Evolutionary conservation across 1,140 invertebrate species (phyloP).

Genomic region (Druon quercuslanigerum): DNA sequence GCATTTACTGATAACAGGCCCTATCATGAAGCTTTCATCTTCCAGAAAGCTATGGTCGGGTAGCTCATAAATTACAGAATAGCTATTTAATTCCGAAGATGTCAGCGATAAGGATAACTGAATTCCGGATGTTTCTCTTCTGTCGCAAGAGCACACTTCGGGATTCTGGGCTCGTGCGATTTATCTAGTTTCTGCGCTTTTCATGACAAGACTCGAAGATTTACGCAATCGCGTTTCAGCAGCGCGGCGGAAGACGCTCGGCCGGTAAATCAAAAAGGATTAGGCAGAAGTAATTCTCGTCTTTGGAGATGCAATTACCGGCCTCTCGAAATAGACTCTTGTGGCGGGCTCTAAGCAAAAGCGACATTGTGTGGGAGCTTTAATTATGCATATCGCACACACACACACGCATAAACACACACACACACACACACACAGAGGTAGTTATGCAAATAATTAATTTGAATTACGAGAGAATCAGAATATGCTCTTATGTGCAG

Average conservation of each 20-base stretch:
- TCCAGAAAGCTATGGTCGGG: not conserved
- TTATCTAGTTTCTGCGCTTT: constrained; percentile 6
- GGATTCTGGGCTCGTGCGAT: constrained; percentile 8
- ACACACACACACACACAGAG: no score
- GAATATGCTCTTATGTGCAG: constrained; percentile 52
- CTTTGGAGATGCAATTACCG: constrained; percentile 46
- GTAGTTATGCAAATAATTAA: constrained; percentile 66
- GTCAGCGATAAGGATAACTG: not conserved
- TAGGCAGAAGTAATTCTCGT: constrained; percentile 34
- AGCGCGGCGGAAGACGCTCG: constrained; percentile 6
- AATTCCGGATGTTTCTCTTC: constrained; percentile 20
- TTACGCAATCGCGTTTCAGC: constrained; percentile 23
- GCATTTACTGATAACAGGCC: constrained; percentile 2
- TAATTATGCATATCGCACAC: constrained; percentile 39
- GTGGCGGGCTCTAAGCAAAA: constrained; percentile 4
- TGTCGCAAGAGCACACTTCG: constrained; percentile 9
- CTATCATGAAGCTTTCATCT: constrained; percentile 23
- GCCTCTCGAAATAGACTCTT: constrained; percentile 37
- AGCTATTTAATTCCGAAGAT: constrained; percentile 19
- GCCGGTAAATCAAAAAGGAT: constrained; percentile 28
- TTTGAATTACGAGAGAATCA: constrained; percentile 56
- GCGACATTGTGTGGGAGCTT: constrained; percentile 34
- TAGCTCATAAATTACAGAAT: constrained; percentile 5
- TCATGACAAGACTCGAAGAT: constrained; percentile 27
- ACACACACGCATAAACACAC: no score